Conservation (phyloP, 2,797 vertebrate species). For the Dryobates pubescens region DNA sequence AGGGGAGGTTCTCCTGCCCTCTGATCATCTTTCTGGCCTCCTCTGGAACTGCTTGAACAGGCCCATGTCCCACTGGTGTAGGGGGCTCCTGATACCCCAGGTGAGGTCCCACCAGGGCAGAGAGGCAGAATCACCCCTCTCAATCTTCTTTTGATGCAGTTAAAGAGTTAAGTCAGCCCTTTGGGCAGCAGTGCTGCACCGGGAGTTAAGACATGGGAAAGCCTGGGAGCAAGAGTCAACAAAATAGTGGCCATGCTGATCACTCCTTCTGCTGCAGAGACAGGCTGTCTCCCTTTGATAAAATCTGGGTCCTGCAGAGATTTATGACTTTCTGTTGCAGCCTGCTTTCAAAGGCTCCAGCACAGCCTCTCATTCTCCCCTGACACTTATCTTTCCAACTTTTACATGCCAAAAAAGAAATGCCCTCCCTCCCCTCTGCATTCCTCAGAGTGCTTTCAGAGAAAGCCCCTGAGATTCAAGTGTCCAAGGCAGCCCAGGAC, state of each 20-base stretch:
- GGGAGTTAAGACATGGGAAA: not conserved
- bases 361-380: not conserved
- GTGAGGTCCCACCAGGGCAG: too few species aligned
- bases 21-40: too few species aligned
- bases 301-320: slow-evolving; percentile 13
- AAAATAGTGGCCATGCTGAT: not conserved
- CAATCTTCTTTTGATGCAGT: not conserved
- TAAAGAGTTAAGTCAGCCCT: not conserved
- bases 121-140: too few species aligned
- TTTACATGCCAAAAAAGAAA: slow-evolving; percentile 18
- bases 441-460: not conserved
- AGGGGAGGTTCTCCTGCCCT: too few species aligned
- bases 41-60: too few species aligned
- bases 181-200: not conserved
- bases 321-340: slow-evolving; percentile 16
- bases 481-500: not conserved
- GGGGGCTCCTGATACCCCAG: too few species aligned
- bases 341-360: slow-evolving; percentile 2
- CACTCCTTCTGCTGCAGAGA: not conserved
- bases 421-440: not conserved
- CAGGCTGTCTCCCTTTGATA: slow-evolving; percentile 6
- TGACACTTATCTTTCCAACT: not conserved
- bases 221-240: not conserved
- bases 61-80: too few species aligned
- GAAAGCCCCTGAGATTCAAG: not conserved